Evolutionary conservation across 2,888 invertebrate species (phyloP).

Genomic region (Drosophila greeni): DNA sequence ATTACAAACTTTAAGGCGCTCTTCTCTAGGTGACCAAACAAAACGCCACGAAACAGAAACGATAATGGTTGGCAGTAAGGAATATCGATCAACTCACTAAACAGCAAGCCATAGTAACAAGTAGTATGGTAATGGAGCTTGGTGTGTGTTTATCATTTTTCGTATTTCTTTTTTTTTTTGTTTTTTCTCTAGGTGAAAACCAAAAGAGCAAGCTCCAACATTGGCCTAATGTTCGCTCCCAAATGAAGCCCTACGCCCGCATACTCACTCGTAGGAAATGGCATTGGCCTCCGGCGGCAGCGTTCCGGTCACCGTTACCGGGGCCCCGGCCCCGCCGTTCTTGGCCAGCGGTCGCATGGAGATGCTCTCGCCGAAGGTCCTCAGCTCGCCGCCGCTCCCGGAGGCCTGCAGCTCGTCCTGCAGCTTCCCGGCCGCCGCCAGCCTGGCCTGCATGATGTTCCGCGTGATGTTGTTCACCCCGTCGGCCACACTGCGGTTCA

Average conservation of each 20-base stretch:
- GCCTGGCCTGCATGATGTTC: conserved; percentile 76
- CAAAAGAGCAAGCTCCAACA: conserved; percentile 39
- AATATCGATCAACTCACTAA: conserved; percentile 63
- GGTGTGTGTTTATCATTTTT: conserved; percentile 39
- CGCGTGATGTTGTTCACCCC: conserved; percentile 78
- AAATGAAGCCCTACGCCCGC: conserved; percentile 10
- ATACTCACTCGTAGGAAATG: conserved; percentile 76
- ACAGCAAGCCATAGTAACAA: conserved; percentile 68
- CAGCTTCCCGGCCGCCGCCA: conserved; percentile 63
- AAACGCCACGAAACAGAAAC: conserved; percentile 55
- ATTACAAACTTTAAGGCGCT: conserved; percentile 70
- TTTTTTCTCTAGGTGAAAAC: conserved; percentile 46
- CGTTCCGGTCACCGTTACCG: conserved; percentile 54
- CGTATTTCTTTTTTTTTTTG: conserved; percentile 12
- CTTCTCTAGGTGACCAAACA: conserved; percentile 57
- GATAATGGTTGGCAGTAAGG: conserved; percentile 48
- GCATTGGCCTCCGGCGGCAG: conserved; percentile 66
- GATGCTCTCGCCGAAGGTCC: conserved; percentile 83
- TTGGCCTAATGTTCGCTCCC: conserved; percentile 16
- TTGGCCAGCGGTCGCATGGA: conserved; percentile 81
- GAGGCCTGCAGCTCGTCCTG: conserved; percentile 59
- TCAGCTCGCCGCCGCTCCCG: conserved; percentile 72
- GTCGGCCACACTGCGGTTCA: conserved; percentile 76
- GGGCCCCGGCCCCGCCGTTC: conserved; percentile 52
- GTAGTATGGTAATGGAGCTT: conserved; percentile 50